A percentile compares a stretch with the other conserved stretches of the same genome.
Conservation (phyloP, 2,888 invertebrate species). For the Micropterix aruncella region DNA sequence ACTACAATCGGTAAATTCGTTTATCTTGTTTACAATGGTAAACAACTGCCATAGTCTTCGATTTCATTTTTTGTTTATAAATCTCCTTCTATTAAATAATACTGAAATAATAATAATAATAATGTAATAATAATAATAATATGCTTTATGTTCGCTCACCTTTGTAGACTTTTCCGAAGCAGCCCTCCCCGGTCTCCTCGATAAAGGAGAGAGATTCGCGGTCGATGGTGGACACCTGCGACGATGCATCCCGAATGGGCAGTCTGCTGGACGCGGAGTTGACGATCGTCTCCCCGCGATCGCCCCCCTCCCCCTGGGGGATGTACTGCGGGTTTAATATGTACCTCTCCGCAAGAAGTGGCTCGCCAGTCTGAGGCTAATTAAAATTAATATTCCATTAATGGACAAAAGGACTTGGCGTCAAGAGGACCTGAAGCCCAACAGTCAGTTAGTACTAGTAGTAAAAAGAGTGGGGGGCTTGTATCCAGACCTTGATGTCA, state of each 20-base stretch:
- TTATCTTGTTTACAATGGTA: too few relatives aligned
- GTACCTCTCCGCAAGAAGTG: slow-evolving; percentile 56
- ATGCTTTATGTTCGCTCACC: slow-evolving; percentile 31
- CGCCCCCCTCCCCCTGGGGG: slow-evolving; percentile 25
- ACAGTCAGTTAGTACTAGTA: too few relatives aligned
- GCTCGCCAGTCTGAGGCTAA: slow-evolving; percentile 39
- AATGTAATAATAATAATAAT: slow-evolving; percentile 3
- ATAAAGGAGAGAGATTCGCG: slow-evolving; percentile 54
- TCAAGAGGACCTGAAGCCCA: too few relatives aligned
- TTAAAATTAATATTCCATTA: too few relatives aligned
- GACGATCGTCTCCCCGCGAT: slow-evolving; percentile 20
- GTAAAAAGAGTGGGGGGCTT: too few relatives aligned
- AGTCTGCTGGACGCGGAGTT: slow-evolving; percentile 15
- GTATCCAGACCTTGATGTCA: too few relatives aligned
- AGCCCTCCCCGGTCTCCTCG: slow-evolving; percentile 75
- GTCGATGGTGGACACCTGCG: slow-evolving; percentile 43
- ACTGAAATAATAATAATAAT: too few relatives aligned
- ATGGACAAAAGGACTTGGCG: too few relatives aligned
- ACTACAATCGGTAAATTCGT: too few relatives aligned
- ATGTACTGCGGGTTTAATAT: slow-evolving; percentile 67
- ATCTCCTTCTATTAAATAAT: too few relatives aligned
- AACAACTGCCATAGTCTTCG: too few relatives aligned
- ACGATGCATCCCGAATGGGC: slow-evolving; percentile 22
- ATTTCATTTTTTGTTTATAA: too few relatives aligned
- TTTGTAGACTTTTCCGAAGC: slow-evolving; percentile 81